phyloP scores from a whole-genome alignment of 1,140 invertebrate genomes.

The Eulimnadia texana region DNA sequence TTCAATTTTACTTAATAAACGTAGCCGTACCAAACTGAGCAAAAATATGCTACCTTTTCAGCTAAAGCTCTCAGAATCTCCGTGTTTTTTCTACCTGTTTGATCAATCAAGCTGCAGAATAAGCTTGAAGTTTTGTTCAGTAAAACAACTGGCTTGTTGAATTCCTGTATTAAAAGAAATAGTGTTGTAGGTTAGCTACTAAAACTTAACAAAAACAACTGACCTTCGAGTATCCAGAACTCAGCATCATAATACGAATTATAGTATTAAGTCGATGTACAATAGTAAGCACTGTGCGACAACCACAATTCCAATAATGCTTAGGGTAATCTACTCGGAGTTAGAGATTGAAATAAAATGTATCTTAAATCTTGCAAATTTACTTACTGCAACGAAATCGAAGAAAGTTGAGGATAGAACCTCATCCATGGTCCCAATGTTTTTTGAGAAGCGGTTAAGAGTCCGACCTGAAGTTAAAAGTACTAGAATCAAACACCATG shows the following conservation, averaged over 20 bases:
- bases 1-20: no score
- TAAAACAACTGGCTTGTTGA: neutral
- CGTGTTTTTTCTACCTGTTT: neutral
- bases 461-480: constrained; percentile 34
- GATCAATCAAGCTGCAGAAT: neutral
- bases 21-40: no score
- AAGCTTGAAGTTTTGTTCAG: neutral
- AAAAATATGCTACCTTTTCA: neutral
- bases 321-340: constrained; percentile 44
- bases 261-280: constrained; percentile 68
- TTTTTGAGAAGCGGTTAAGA: constrained; percentile 59
- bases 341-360: constrained; percentile 6
- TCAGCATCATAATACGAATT: constrained; percentile 54
- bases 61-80: neutral
- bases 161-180: no score
- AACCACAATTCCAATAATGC: constrained; percentile 53
- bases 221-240: constrained; percentile 29
- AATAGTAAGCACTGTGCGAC: constrained; percentile 69
- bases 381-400: constrained; percentile 47
- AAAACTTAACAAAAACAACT: neutral
- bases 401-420: constrained; percentile 57
- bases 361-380: neutral
- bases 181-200: neutral
- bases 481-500: neutral
- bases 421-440: constrained; percentile 71